Base-by-base conservation (phyloP, 2,113 vertebrate genomes). In the Mastomys coucha region DNA sequence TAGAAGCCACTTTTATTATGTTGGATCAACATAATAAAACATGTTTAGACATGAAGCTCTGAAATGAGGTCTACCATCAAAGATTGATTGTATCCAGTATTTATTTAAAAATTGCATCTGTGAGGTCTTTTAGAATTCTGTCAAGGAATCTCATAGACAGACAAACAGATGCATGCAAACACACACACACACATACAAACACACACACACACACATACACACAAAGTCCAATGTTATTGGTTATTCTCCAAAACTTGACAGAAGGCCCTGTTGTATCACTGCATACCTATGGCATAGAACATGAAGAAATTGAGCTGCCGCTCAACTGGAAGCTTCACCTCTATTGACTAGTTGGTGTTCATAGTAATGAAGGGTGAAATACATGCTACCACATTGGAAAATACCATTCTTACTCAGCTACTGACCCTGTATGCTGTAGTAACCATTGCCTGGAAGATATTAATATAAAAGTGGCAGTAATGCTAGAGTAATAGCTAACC, bases 31-130 rank as follows among this genome's bases (percentile, higher is more conserved):
- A n/a, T n/a, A n/a, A n/a, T n/a, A n/a, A n/a, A n/a, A n/a, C n/a
- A n/a, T n/a, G n/a, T 80, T 6, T 95, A 96, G 94, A 95, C 80
- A 89, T 96, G 72, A 95, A 82, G 3, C 22, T 45, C 51, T 53
- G 2, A 70, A 94, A 80, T 80, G 33, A 96, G 20, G 10, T 70
- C 17, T 49, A 82, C 14, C 11, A 76, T 17, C 84, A 88, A 87
- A 91, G 49, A 67, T n/a, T 78, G 42, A 88, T 6, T 78, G 2
- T 14, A 89, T 24, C 11, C 69, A 90, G 16, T 49, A 75, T 89
- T 95, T 96, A 82, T 56, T 92, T 89, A 77, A 36, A 97, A 86
- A 28, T 60, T 19, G n/a, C 73, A 87, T 4, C n/a, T 70, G 10
- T 4, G 63, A 80, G 14, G 0, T 53, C 60, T 26, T 78, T 82